Percentiles rank a stretch among this genome's conserved stretches.
Evolutionary conservation across 2,888 invertebrate genomes (phyloP).

Genomic region (Gibbula magus): DNA sequence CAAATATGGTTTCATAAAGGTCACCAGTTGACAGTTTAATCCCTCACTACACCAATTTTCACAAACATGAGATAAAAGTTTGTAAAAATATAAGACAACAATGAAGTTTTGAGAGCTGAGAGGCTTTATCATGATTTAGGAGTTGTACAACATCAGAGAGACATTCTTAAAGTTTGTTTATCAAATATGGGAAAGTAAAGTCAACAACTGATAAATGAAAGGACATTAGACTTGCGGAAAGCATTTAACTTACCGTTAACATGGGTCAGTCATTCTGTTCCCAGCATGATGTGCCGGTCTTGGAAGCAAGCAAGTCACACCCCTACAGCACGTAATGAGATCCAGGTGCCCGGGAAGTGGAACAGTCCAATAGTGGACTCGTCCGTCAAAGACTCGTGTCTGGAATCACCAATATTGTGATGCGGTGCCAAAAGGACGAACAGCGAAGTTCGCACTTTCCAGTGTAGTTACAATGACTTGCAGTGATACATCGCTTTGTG

Average conservation of each 20-base stretch:
- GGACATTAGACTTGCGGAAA: not conserved
- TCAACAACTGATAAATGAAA: not conserved
- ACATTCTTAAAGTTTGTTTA: too few species aligned
- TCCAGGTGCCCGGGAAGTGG: slow-evolving; percentile 13
- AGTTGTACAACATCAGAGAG: too few species aligned
- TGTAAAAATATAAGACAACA: too few species aligned
- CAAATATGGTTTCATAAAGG: too few species aligned
- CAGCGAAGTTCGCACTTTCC: not conserved
- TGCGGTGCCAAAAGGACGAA: not conserved
- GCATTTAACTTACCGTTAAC: not conserved
- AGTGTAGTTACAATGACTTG: not conserved
- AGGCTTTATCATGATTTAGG: too few species aligned
- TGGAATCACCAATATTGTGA: slow-evolving; percentile 2
- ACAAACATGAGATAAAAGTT: too few species aligned
- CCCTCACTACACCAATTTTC: too few species aligned
- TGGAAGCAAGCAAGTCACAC: slow-evolving; percentile 10
- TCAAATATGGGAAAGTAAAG: too few species aligned
- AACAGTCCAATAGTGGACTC: slow-evolving; percentile 9
- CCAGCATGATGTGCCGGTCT: not conserved
- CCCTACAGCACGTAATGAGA: slow-evolving; percentile 1
- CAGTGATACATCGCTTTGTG: not conserved
- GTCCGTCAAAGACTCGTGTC: slow-evolving; percentile 6
- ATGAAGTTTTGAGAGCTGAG: too few species aligned
- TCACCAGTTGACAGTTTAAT: too few species aligned
- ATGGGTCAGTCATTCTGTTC: not conserved